phyloP scores from a whole-genome alignment of 2,888 invertebrate genomes.

The Brenthis ino region DNA sequence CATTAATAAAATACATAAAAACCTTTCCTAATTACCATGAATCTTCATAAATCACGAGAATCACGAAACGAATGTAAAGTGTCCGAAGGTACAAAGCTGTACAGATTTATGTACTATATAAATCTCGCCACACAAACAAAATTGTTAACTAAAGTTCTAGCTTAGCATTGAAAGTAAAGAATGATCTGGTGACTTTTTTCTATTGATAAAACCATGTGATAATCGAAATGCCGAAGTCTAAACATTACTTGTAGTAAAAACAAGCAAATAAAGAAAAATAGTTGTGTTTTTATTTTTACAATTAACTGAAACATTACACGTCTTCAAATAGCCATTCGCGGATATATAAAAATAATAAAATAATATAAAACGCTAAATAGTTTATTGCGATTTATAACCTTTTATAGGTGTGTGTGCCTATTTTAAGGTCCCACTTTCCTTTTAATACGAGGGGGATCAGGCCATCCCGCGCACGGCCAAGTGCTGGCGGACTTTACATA shows the following conservation, averaged over 20 bases:
- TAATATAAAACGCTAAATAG: no score
- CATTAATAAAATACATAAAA: not conserved
- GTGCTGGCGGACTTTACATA: no score
- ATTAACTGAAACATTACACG: no score
- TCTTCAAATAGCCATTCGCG: no score
- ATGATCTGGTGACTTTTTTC: not conserved
- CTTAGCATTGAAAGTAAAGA: not conserved
- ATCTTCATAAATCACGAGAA: conserved; percentile 5
- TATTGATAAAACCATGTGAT: not conserved
- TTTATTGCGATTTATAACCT: no score
- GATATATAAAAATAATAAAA: no score
- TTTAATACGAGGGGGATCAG: no score
- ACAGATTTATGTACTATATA: conserved; percentile 12
- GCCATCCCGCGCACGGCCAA: no score
- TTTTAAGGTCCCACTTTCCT: no score
- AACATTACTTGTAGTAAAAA: not conserved
- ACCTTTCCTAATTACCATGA: not conserved
- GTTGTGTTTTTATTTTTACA: no score
- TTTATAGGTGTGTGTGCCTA: no score
- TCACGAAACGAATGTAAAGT: conserved; percentile 8
- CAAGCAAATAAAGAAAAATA: no score
- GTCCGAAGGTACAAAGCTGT: not conserved
- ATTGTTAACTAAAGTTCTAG: conserved; percentile 2
- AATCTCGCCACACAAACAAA: conserved; percentile 13
- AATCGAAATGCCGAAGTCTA: not conserved